A percentile compares a stretch with the other conserved stretches of the same genome.
Evolutionary conservation across 2,113 vertebrate species (phyloP).

Genomic region (Mandrillus leucophaeus): DNA sequence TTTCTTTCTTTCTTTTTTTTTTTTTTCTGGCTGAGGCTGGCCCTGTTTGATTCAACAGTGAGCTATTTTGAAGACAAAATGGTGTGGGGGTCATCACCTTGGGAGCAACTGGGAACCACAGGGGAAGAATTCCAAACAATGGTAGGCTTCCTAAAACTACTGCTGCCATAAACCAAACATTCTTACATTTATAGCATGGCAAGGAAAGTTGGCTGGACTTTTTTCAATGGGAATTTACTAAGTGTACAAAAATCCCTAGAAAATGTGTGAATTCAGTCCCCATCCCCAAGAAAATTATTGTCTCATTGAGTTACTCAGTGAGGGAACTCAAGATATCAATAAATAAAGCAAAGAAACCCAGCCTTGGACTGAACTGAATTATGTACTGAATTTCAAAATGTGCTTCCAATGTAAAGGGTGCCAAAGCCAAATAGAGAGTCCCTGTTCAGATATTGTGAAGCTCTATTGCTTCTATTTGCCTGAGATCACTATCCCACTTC

Average conservation of each 20-base stretch:
- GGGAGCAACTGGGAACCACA: neutral
- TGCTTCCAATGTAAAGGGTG: neutral
- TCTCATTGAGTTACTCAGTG: neutral
- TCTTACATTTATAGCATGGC: neutral
- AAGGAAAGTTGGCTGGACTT: neutral
- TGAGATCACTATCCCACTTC: neutral
- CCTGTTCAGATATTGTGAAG: neutral
- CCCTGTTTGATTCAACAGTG: neutral
- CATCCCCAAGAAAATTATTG: neutral
- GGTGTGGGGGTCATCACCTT: neutral
- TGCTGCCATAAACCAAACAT: neutral
- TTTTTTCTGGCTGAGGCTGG: too few species aligned
- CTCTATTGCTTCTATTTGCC: neutral
- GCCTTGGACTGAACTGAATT: neutral
- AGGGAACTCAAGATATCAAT: neutral
- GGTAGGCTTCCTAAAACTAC: neutral
- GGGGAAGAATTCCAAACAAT: constrained; percentile 1
- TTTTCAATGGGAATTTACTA: neutral
- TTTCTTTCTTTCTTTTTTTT: too few species aligned
- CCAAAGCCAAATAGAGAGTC: neutral
- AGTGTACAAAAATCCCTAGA: neutral
- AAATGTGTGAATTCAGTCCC: neutral
- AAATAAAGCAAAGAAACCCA: neutral
- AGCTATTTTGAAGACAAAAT: neutral
- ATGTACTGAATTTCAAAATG: neutral